These are phyloP conservation scores for Peromyscus nudipes DNA, from an alignment of 2,797 vertebrate species.

Conservation along the genomic window DNA sequence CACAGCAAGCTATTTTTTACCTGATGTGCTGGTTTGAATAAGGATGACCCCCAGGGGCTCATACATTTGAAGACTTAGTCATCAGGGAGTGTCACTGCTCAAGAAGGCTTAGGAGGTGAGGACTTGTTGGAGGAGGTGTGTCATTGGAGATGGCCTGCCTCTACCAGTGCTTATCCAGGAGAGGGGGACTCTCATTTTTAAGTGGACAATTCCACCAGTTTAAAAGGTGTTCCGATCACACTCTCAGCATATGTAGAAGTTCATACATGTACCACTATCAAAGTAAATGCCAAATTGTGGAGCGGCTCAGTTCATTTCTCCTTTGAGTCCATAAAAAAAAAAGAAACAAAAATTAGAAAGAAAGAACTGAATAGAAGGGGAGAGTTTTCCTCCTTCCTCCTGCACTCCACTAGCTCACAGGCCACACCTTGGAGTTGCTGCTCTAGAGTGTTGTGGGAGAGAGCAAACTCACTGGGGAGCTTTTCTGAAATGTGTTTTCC, in stretches of 20 bases:
- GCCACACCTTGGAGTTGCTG: background rate
- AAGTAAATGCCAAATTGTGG: slow-evolving; percentile 9
- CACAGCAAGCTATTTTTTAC: background rate
- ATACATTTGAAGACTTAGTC: no score
- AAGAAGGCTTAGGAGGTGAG: background rate
- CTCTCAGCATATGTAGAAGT: background rate
- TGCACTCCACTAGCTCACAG: background rate
- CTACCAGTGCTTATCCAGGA: background rate
- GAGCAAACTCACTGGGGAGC: background rate
- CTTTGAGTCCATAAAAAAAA: background rate
- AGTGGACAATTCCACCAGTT: background rate
- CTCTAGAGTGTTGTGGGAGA: background rate
- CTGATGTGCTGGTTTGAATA: background rate
- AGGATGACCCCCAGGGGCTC: no score
- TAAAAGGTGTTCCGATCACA: background rate
- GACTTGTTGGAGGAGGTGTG: background rate
- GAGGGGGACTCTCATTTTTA: background rate
- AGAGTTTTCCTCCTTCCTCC: background rate
- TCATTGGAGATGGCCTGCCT: background rate
- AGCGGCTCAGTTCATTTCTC: background rate
- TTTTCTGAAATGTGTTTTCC: background rate
- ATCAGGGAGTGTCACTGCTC: background rate
- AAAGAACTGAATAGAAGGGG: background rate
- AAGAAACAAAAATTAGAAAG: background rate
- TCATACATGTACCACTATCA: background rate